Conservation (phyloP, 1,140 invertebrate species). For the Steinernema khuongi region DNA sequence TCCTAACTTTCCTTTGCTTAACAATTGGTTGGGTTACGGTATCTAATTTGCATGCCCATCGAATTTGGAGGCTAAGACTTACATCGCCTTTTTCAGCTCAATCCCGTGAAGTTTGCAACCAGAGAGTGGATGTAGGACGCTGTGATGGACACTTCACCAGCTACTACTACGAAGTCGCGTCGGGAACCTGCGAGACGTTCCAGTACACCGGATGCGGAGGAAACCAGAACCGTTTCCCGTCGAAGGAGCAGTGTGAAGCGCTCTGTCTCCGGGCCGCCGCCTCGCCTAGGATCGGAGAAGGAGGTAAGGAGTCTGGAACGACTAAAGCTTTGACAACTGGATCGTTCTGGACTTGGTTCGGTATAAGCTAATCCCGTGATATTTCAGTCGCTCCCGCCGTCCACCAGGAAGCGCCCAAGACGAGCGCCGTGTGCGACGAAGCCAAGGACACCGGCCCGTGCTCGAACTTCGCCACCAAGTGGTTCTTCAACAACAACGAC, state of each 20-base stretch:
- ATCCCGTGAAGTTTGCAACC: conserved; percentile 50
- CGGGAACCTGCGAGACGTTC: conserved; percentile 50
- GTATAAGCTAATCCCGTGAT: background rate
- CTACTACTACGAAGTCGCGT: conserved; percentile 71
- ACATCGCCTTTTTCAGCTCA: conserved; percentile 40
- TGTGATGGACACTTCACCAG: conserved; percentile 61
- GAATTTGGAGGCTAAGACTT: too few relatives aligned
- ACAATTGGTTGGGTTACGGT: too few relatives aligned
- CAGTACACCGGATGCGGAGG: conserved; percentile 74
- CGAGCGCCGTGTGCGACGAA: conserved; percentile 60
- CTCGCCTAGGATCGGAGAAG: conserved; percentile 9
- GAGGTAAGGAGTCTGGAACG: too few relatives aligned
- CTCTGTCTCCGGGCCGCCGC: conserved; percentile 64
- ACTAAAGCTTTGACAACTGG: too few relatives aligned
- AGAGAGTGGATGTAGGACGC: conserved; percentile 50
- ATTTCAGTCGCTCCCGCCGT: conserved; percentile 9
- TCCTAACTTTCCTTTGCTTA: conserved; percentile 26
- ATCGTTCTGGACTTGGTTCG: too few relatives aligned
- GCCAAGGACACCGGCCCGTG: conserved; percentile 75
- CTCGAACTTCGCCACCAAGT: conserved; percentile 73
- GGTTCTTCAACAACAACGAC: conserved; percentile 71
- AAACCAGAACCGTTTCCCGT: conserved; percentile 77
- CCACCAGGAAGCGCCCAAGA: background rate
- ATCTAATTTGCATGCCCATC: too few relatives aligned
- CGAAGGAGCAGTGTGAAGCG: conserved; percentile 71